Conservation (phyloP, 1,140 invertebrate genomes). For the Pachypsylla venusta region DNA sequence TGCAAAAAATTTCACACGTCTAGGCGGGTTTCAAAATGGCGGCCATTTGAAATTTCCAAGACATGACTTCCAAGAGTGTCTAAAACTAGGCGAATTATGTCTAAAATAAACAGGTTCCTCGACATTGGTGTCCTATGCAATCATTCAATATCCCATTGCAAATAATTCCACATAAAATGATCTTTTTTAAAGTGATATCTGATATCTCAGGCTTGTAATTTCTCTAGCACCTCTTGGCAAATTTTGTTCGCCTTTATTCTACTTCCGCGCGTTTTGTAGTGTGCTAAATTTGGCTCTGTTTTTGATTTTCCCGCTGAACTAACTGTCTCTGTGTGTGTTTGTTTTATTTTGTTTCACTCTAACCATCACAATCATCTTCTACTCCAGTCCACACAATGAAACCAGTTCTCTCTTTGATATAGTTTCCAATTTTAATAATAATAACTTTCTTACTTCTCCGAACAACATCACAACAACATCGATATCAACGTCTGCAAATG, state of each 20-base stretch:
- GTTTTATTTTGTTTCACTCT: neutral
- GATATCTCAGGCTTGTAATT: neutral
- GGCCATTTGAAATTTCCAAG: too few species aligned
- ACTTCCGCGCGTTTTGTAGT: neutral
- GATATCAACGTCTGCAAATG: neutral
- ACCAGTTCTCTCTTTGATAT: neutral
- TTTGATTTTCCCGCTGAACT: neutral
- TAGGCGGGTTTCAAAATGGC: too few species aligned
- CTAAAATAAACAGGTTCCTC: too few species aligned
- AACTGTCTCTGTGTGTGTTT: neutral
- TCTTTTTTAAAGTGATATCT: neutral
- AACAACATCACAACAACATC: neutral
- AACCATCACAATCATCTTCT: neutral
- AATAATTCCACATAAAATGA: neutral
- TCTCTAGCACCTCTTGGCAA: neutral
- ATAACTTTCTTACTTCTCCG: conserved; percentile 3
- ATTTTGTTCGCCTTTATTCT: neutral
- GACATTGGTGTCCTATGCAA: too few species aligned
- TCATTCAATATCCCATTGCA: too few species aligned
- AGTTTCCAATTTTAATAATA: neutral
- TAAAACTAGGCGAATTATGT: too few species aligned
- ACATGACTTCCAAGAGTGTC: too few species aligned
- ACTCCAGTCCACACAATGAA: neutral
- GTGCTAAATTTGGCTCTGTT: neutral
- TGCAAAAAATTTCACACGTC: too few species aligned